A percentile compares a stretch with the other conserved stretches of the same genome.
phyloP scores from a whole-genome alignment of 2,113 vertebrate species.

The Typhlomys cinereus region DNA sequence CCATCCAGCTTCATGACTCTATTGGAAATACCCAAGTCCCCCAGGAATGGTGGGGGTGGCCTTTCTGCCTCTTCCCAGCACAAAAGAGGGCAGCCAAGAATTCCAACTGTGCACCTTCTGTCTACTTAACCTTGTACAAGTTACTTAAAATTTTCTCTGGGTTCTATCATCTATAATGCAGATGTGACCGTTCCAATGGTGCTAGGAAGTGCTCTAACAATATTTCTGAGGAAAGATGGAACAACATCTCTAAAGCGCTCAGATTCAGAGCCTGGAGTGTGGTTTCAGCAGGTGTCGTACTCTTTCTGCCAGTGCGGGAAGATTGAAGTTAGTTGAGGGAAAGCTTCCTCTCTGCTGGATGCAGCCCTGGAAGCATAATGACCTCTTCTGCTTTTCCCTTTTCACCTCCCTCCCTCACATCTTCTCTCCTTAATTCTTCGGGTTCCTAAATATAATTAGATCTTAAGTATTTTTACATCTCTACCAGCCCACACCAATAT shows the following conservation, averaged over 20 bases:
- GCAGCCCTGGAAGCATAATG: neutral
- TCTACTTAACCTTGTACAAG: conserved; percentile 2
- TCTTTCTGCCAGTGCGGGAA: neutral
- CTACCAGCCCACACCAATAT: neutral
- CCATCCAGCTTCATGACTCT: neutral
- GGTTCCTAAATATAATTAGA: neutral
- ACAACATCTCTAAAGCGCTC: neutral
- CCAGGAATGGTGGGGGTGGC: neutral
- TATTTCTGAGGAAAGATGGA: neutral
- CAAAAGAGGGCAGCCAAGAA: neutral
- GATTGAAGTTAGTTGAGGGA: neutral
- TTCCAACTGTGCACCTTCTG: neutral
- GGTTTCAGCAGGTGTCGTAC: neutral
- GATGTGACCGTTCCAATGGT: neutral
- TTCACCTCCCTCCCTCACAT: neutral
- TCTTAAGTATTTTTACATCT: neutral
- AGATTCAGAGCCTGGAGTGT: neutral
- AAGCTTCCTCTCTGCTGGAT: neutral
- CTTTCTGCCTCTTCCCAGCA: neutral
- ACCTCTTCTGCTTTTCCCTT: accelerated
- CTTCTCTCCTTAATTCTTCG: neutral
- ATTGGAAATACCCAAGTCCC: neutral
- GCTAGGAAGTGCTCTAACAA: too few species aligned
- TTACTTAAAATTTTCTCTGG: neutral
- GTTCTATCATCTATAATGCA: conserved; percentile 52